Evolutionary conservation across 1,140 invertebrate genomes (phyloP).

Genomic region (Zaprionus vittiger): DNA sequence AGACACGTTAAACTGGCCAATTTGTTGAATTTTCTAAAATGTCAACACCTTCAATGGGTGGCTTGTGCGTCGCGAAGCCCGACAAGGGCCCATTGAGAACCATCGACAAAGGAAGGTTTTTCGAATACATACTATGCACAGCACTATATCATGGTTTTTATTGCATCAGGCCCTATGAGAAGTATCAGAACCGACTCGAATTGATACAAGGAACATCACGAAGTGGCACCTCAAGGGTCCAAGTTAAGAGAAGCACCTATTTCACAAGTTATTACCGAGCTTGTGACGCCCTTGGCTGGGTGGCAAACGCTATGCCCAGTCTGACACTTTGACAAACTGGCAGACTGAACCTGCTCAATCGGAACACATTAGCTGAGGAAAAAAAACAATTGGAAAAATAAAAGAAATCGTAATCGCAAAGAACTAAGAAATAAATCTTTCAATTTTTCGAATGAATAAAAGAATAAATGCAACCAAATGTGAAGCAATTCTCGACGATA

Average conservation of each 20-base stretch:
- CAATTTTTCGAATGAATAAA: conserved; percentile 72
- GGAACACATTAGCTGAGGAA: conserved; percentile 77
- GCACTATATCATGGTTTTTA: not conserved
- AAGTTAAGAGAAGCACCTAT: not conserved
- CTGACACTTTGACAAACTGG: conserved; percentile 75
- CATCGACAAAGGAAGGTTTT: conserved; percentile 13
- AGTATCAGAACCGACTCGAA: too few species aligned
- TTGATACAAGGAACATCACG: too few species aligned
- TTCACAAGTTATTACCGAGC: not conserved
- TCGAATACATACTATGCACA: not conserved
- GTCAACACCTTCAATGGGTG: conserved; percentile 56
- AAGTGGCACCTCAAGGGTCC: not conserved
- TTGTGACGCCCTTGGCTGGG: not conserved
- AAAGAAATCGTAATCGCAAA: conserved; percentile 60
- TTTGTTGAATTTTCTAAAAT: conserved; percentile 20
- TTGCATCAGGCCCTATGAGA: not conserved
- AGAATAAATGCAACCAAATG: conserved; percentile 72
- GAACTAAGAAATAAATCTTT: conserved; percentile 83
- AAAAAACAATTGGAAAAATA: conserved; percentile 9
- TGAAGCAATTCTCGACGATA: conserved; percentile 66
- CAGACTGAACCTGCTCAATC: conserved; percentile 63
- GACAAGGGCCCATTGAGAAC: conserved; percentile 60
- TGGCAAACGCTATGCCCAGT: conserved; percentile 46
- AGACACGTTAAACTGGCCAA: conserved; percentile 45
- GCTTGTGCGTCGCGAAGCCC: conserved; percentile 52